Conservation (phyloP, 2,113 vertebrate species). For the Pithys albifrons region DNA sequence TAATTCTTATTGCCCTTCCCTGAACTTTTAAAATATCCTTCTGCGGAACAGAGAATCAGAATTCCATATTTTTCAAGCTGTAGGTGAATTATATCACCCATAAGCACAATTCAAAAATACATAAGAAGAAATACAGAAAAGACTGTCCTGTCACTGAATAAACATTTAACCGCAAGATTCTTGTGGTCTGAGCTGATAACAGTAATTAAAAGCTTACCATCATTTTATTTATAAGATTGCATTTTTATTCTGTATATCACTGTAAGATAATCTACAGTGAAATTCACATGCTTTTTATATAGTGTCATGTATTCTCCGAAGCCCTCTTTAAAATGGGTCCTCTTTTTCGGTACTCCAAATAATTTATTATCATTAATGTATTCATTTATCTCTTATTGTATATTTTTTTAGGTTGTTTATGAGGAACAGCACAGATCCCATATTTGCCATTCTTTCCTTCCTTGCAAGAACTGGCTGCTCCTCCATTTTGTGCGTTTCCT, state of each 20-base stretch:
- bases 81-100: rapidly evolving
- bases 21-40: not conserved
- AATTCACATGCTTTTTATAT: not conserved
- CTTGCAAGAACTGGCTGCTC: not conserved
- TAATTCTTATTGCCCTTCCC: not conserved
- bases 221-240: not conserved
- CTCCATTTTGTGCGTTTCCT: not conserved
- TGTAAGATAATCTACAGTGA: not conserved
- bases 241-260: not conserved
- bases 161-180: not conserved
- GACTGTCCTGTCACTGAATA: not conserved
- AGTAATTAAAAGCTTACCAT: not conserved
- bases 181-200: not conserved
- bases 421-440: not conserved
- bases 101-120: not conserved
- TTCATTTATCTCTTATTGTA: not conserved
- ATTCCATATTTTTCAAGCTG: not conserved
- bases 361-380: not conserved
- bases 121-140: not conserved
- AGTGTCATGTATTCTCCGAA: not conserved
- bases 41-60: not conserved
- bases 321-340: rapidly evolving
- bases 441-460: not conserved
- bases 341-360: not conserved
- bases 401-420: not conserved